phyloP scores from a whole-genome alignment of 1,140 invertebrate genomes.

The Coenobita brevimanus region DNA sequence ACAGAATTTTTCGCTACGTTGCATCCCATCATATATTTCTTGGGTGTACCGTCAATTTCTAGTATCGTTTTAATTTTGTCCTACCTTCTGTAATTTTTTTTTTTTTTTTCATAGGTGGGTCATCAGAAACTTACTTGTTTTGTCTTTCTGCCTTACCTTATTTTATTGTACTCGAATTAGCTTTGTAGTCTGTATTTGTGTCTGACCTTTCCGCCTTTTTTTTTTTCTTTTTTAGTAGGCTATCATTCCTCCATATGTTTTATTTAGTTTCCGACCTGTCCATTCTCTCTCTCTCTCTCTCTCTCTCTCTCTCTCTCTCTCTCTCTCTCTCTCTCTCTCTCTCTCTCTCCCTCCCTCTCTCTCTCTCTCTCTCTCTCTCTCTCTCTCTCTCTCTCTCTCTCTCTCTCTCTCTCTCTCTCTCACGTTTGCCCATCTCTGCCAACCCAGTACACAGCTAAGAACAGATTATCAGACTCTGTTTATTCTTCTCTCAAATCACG shows the following conservation, averaged over 20 bases:
- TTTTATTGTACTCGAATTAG: too few relatives aligned
- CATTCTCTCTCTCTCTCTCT: too few relatives aligned
- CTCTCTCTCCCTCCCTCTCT: constrained; percentile 1
- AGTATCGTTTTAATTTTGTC: too few relatives aligned
- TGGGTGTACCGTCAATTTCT: too few relatives aligned
- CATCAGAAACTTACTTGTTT: too few relatives aligned
- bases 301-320: neutral
- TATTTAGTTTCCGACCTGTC: neutral
- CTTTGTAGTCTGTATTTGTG: neutral
- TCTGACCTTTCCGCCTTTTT: neutral
- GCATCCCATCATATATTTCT: too few relatives aligned
- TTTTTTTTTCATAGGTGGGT: too few relatives aligned
- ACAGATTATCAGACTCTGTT: neutral
- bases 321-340: constrained; percentile 1
- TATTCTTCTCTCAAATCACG: neutral
- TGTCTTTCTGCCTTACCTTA: too few relatives aligned
- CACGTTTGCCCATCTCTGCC: too few relatives aligned
- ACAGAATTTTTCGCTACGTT: too few relatives aligned
- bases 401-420: too few relatives aligned
- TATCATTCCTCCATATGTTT: neutral
- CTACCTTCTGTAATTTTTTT: too few relatives aligned
- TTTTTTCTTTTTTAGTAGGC: neutral
- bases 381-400: constrained; percentile 1
- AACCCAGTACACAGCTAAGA: neutral
- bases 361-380: constrained; percentile 1